phyloP scores from a whole-genome alignment of 1,140 invertebrate genomes.

The Drosophila asahinai region DNA sequence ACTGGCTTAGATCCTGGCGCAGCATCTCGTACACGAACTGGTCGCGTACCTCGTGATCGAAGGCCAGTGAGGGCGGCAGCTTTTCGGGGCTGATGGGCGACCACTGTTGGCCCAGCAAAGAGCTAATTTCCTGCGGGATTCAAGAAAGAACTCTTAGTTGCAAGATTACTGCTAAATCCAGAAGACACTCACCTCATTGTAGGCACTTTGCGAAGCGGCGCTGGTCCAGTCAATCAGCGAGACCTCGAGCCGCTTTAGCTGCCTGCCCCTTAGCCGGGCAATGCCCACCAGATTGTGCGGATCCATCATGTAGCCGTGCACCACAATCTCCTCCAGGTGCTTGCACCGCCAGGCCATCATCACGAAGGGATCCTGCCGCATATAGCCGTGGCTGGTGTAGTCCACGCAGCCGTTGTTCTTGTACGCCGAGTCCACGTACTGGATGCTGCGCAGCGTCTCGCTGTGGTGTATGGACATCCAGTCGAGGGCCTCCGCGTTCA shows the following conservation, averaged over 20 bases:
- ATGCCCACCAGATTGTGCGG: conserved; percentile 89
- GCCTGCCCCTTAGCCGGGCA: conserved; percentile 88
- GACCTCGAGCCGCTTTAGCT: conserved; percentile 88
- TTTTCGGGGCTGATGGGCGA: conserved; percentile 76
- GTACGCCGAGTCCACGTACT: conserved; percentile 89
- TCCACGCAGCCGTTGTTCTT: conserved; percentile 79
- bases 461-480: conserved; percentile 88
- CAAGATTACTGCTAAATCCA: too few relatives aligned
- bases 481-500: conserved; percentile 87
- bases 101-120: conserved; percentile 85
- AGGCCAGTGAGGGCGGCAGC: conserved; percentile 83
- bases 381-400: conserved; percentile 48
- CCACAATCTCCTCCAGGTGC: conserved; percentile 88
- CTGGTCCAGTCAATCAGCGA: conserved; percentile 87
- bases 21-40: conserved; percentile 80
- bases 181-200: conserved; percentile 82
- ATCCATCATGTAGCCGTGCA: conserved; percentile 86
- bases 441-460: conserved; percentile 88
- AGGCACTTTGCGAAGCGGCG: conserved; percentile 45
- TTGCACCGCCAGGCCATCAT: conserved; percentile 91
- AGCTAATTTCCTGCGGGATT: conserved; percentile 84
- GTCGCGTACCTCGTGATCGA: conserved; percentile 74
- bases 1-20: conserved; percentile 71
- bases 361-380: conserved; percentile 89
- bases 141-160: too few relatives aligned